These are phyloP conservation scores for Timema cristinae DNA, from an alignment of 2,888 invertebrate genomes.

Conservation along the genomic window DNA sequence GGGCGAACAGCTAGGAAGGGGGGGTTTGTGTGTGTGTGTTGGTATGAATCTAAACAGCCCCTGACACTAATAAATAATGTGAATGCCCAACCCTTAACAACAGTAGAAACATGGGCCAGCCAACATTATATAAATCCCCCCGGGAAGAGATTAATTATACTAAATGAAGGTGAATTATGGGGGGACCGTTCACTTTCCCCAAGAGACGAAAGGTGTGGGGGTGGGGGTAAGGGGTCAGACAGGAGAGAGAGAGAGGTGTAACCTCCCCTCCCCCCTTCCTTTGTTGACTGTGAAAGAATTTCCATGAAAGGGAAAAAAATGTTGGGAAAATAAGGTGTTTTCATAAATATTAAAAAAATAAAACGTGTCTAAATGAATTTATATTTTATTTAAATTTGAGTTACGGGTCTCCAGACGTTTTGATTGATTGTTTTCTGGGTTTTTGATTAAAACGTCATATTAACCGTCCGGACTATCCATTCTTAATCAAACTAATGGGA, in stretches of 20 bases:
- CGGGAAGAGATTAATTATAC: conserved; percentile 21
- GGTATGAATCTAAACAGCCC: conserved; percentile 14
- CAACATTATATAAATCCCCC: conserved; percentile 20
- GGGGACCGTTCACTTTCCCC: neutral
- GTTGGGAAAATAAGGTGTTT: too few relatives aligned
- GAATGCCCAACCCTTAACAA: conserved; percentile 13
- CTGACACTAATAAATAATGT: conserved; percentile 20
- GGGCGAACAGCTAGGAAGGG: neutral
- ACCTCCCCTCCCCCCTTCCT: too few relatives aligned
- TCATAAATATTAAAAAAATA: too few relatives aligned
- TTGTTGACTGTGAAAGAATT: too few relatives aligned
- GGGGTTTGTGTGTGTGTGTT: neutral
- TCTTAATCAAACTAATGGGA: too few relatives aligned
- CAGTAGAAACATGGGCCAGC: conserved; percentile 1
- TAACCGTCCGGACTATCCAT: too few relatives aligned
- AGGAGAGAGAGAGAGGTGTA: neutral
- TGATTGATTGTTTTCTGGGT: too few relatives aligned
- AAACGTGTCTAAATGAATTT: too few relatives aligned
- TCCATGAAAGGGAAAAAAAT: too few relatives aligned
- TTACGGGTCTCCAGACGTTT: too few relatives aligned
- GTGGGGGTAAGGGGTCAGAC: neutral
- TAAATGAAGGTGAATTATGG: conserved; percentile 19
- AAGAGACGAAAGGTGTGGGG: neutral
- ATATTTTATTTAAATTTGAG: too few relatives aligned
- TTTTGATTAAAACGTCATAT: too few relatives aligned